Conservation (phyloP, 1,140 invertebrate genomes). For the Carposina sasakii region DNA sequence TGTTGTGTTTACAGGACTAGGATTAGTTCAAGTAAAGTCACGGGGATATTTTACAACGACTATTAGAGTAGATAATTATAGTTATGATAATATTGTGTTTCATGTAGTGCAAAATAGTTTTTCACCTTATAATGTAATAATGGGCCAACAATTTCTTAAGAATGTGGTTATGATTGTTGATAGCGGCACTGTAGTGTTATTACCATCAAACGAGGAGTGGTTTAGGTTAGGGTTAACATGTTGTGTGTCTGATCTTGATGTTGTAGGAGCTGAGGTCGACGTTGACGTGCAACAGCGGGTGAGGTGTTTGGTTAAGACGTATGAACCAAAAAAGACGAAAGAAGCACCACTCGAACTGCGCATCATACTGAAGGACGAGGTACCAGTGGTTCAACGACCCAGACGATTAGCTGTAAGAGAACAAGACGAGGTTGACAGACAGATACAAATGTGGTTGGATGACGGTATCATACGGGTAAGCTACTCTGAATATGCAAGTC, state of each 20-base stretch:
- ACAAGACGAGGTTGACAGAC: slow-evolving; percentile 15
- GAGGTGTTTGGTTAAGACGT: background rate
- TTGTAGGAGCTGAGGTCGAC: background rate
- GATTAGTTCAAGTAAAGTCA: too few relatives aligned
- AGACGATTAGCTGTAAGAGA: slow-evolving; percentile 15
- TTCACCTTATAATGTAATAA: background rate
- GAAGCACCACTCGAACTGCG: slow-evolving; percentile 19
- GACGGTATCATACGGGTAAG: slow-evolving; percentile 6
- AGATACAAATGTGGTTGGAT: slow-evolving; percentile 22
- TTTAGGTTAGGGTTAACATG: background rate
- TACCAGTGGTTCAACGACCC: slow-evolving; percentile 21
- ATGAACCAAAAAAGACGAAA: slow-evolving; percentile 1
- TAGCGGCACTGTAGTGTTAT: background rate
- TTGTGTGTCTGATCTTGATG: background rate
- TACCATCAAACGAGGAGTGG: background rate
- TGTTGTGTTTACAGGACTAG: too few relatives aligned
- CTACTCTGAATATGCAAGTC: slow-evolving; percentile 23
- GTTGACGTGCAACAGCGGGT: background rate
- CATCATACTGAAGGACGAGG: slow-evolving; percentile 20
- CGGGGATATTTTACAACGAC: too few relatives aligned
- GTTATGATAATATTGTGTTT: background rate
- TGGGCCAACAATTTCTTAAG: background rate
- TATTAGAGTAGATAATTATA: background rate
- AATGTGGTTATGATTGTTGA: background rate
- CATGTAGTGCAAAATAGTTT: background rate